phyloP scores from a whole-genome alignment of 2,797 vertebrate species.

The Malacoctenus gilli region DNA sequence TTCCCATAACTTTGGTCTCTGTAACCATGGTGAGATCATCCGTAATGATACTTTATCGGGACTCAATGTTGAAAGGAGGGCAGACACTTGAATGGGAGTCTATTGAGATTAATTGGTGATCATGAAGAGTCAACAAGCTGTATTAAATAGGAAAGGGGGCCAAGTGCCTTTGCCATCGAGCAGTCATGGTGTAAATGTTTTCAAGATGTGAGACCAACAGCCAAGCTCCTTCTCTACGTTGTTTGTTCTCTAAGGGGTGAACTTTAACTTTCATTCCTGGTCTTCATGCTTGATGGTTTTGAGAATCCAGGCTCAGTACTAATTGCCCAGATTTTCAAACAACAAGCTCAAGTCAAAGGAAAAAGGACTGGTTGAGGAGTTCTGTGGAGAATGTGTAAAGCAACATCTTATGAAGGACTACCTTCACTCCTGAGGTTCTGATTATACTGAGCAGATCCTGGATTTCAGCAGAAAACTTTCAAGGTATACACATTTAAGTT shows the following conservation, averaged over 20 bases:
- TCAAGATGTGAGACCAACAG: constrained; percentile 27
- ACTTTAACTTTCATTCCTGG: constrained; percentile 27
- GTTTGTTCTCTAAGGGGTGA: constrained; percentile 19
- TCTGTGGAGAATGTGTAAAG: too few relatives aligned
- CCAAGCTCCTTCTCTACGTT: background rate
- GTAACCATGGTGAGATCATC: constrained; percentile 39
- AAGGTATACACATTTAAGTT: too few relatives aligned
- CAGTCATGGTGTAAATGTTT: constrained; percentile 20
- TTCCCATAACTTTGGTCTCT: constrained; percentile 6
- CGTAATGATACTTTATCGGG: constrained; percentile 43
- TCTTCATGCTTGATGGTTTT: background rate
- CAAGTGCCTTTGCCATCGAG: constrained; percentile 17
- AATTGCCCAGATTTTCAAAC: constrained; percentile 1
- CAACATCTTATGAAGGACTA: too few relatives aligned
- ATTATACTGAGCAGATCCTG: too few relatives aligned
- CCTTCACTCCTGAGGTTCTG: background rate
- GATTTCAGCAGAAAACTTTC: too few relatives aligned
- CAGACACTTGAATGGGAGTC: constrained; percentile 31
- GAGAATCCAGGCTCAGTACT: background rate
- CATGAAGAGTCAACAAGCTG: constrained; percentile 28
- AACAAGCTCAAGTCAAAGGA: too few relatives aligned
- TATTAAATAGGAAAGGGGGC: constrained; percentile 25
- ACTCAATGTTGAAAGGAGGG: constrained; percentile 24
- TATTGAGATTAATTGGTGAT: constrained; percentile 54
- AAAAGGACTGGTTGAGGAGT: too few relatives aligned